Base-by-base conservation (phyloP, 2,797 vertebrate species). In the Meda fulgida region DNA sequence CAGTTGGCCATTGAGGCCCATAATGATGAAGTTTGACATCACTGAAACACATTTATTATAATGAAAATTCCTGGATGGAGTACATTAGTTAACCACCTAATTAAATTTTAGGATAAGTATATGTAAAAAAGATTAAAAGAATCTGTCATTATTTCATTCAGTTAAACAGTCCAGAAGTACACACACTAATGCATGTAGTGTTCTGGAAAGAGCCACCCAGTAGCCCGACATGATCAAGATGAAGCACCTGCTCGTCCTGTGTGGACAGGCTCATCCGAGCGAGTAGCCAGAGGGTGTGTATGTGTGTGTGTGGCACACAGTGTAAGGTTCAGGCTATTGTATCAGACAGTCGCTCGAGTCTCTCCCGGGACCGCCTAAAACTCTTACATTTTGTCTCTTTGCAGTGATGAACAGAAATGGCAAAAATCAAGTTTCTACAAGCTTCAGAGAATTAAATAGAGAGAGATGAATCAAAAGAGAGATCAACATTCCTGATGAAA, bases 211-310 rank as follows among this genome's bases (percentile, higher is more conserved):
- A 67, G 34, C 81, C 75, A 60, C 76, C 79, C 43, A n/a, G 63
- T 43, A 65, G 58, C 19, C 31, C 38, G 46, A 65, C 38, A 31
- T 63, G 77, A 65, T 78, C 58, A 19, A 65, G 58, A 65, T 86
- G 82, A 87, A 87, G 38, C 21, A 81, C 67, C 58, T 67, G 55
- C 55, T 65, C 67, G 60, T 75, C 55, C 86, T 43, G 46, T 76
- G 87, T 89, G 90, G 78, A 80, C 87, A 84, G 76, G 29, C 3
- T 90, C 70, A 43, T 88, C 80, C 86, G 63, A 86, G 40, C 10
- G 67, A 84, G 65, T 81, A 78, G 88, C 85, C 86, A 86, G 63
- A 80, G 76, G 75, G 21, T 86, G 43, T 63, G 43, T 87, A 5
- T 21, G 21, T 86, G 51, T 53, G 21, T 86, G 43, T 51, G 70